A percentile compares a stretch with the other conserved stretches of the same genome.
Conservation (phyloP, 2,797 vertebrate species). For the Sebastes wilsoni region DNA sequence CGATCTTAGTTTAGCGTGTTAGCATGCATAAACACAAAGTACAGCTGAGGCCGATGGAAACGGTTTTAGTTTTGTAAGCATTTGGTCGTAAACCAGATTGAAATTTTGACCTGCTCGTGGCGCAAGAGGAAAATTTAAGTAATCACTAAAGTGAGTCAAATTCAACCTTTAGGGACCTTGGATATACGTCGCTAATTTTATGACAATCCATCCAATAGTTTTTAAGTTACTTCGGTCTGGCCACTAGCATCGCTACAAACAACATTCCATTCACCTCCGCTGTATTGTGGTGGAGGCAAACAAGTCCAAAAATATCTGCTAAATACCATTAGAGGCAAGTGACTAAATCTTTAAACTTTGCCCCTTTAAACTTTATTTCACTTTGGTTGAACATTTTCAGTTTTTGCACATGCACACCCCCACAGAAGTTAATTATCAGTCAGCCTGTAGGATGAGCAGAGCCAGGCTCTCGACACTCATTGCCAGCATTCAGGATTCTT, state of each 20-base stretch:
- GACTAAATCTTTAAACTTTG: neutral
- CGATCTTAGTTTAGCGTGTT: neutral
- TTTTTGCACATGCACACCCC: constrained; percentile 9
- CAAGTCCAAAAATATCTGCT: neutral
- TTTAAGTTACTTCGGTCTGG: neutral
- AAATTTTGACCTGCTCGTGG: neutral
- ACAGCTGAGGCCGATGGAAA: neutral
- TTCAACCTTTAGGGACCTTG: neutral
- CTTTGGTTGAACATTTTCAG: constrained; percentile 29
- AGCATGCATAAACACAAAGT: neutral
- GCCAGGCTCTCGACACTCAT: neutral
- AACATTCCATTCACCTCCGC: neutral
- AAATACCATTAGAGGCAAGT: neutral
- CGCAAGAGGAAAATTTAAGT: neutral
- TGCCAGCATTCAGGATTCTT: constrained; percentile 56
- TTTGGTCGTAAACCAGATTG: neutral
- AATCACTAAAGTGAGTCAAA: neutral
- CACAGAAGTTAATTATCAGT: constrained; percentile 31
- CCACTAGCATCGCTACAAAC: neutral
- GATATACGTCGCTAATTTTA: neutral
- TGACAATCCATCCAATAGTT: neutral
- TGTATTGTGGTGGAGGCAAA: neutral
- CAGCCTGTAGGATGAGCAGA: constrained; percentile 16
- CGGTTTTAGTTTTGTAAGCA: too few relatives aligned
- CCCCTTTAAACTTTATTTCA: constrained; percentile 29